Conservation (phyloP, 2,113 vertebrate genomes). For the Austrofundulus limnaeus region DNA sequence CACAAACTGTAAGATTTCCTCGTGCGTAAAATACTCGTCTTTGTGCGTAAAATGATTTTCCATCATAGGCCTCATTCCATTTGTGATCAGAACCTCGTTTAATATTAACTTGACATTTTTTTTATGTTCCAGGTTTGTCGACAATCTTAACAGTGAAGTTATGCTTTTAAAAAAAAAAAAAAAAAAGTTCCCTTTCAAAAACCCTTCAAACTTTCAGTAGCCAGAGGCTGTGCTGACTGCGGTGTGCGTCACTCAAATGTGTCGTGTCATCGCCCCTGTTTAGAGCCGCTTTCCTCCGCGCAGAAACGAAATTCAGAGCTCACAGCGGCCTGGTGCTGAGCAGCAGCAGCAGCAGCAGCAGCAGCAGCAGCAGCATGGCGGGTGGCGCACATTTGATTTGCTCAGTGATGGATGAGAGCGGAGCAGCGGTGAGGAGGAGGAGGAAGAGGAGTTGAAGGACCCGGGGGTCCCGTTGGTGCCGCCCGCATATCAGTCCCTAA, state of each 20-base stretch:
- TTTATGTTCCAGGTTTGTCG: background rate
- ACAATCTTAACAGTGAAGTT: background rate
- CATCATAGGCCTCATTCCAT: too few species aligned
- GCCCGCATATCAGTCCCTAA: constrained; percentile 63
- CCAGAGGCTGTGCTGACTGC: constrained; percentile 1
- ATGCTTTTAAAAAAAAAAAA: too few species aligned
- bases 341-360: constrained; percentile 12
- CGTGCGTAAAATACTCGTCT: constrained; percentile 9
- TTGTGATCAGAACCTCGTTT: too few species aligned
- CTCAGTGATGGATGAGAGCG: constrained; percentile 68
- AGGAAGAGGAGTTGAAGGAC: background rate
- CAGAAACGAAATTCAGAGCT: constrained; percentile 55
- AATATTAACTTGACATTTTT: too few species aligned
- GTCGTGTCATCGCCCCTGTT: constrained; percentile 63
- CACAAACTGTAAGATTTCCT: background rate
- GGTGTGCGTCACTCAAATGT: constrained; percentile 58
- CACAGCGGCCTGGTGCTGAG: constrained; percentile 28
- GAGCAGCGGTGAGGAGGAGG: constrained; percentile 5
- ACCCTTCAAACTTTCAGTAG: constrained; percentile 13
- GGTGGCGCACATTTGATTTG: constrained; percentile 66
- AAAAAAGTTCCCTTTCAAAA: too few species aligned
- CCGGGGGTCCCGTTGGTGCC: constrained; percentile 49
- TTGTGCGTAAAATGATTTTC: too few species aligned
- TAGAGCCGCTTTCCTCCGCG: constrained; percentile 26
- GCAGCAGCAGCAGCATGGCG: constrained; percentile 1